Conservation (phyloP, 1,140 invertebrate genomes). For the Oncopodura yosiiana region DNA sequence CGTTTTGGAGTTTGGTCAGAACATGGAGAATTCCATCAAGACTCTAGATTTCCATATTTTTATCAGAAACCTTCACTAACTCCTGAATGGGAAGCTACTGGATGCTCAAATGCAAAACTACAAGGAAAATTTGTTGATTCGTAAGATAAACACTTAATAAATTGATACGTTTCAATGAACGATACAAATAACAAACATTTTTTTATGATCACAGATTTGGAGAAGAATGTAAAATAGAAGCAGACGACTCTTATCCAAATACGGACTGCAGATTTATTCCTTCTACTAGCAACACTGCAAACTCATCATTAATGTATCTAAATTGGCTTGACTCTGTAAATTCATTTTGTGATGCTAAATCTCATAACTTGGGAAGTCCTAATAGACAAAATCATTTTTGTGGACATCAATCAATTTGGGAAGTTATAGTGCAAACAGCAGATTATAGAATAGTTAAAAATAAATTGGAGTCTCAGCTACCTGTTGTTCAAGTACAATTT, state of each 20-base stretch:
- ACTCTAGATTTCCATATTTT: slow-evolving; percentile 26
- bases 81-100: slow-evolving; percentile 7
- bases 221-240: background rate
- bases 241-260: background rate
- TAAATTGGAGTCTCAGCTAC: too few relatives aligned
- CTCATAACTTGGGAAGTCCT: slow-evolving; percentile 40
- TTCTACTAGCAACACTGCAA: slow-evolving; percentile 13
- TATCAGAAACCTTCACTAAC: slow-evolving; percentile 34
- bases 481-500: too few relatives aligned
- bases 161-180: background rate
- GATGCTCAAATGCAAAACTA: slow-evolving; percentile 12
- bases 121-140: slow-evolving; percentile 11
- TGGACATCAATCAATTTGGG: slow-evolving; percentile 39
- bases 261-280: slow-evolving; percentile 25
- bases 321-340: slow-evolving; percentile 20
- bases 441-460: slow-evolving; percentile 38
- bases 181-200: too few relatives aligned
- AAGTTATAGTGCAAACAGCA: slow-evolving; percentile 39
- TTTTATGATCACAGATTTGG: slow-evolving; percentile 3
- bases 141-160: slow-evolving; percentile 7
- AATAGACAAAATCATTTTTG: slow-evolving; percentile 43
- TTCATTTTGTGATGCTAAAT: slow-evolving; percentile 40
- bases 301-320: slow-evolving; percentile 23
- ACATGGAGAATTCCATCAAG: slow-evolving; percentile 18
- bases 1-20: slow-evolving; percentile 20